A percentile compares a stretch with the other conserved stretches of the same genome.
Conservation (phyloP, 2,888 invertebrate genomes). For the Parnassius mnemosyne region DNA sequence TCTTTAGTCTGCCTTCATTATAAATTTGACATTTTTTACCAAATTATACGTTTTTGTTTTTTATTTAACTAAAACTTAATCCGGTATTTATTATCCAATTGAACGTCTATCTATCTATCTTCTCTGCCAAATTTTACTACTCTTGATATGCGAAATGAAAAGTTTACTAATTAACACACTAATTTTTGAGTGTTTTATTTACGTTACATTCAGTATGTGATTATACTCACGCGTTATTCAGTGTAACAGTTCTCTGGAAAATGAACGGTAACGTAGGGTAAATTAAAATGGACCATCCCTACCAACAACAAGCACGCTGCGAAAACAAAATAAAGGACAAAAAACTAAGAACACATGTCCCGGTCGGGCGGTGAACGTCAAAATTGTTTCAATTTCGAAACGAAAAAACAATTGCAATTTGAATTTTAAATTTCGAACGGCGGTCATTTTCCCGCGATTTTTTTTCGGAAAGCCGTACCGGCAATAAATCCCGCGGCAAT, state of each 20-base stretch:
- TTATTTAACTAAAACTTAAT: no score
- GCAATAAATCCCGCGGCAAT: constrained; percentile 76
- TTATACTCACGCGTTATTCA: no score
- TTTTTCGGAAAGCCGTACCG: constrained; percentile 55
- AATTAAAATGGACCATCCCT: constrained; percentile 20
- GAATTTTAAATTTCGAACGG: constrained; percentile 71
- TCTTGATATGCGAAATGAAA: no score
- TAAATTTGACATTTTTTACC: no score
- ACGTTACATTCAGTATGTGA: no score
- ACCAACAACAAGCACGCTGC: constrained; percentile 25
- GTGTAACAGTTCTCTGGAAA: background rate
- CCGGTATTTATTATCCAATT: no score
- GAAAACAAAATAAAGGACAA: constrained; percentile 30
- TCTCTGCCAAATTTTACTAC: no score
- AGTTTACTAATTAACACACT: no score
- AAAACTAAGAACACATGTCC: constrained; percentile 62
- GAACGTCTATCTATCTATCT: no score
- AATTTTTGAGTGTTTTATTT: no score
- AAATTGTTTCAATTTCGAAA: constrained; percentile 76
- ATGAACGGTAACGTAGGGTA: background rate
- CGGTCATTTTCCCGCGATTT: constrained; percentile 72
- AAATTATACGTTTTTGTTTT: no score
- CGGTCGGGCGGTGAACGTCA: constrained; percentile 64
- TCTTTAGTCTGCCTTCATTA: no score
- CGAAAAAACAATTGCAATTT: constrained; percentile 74